phyloP scores from a whole-genome alignment of 2,797 vertebrate genomes.

The Eutrigla gurnardus region DNA sequence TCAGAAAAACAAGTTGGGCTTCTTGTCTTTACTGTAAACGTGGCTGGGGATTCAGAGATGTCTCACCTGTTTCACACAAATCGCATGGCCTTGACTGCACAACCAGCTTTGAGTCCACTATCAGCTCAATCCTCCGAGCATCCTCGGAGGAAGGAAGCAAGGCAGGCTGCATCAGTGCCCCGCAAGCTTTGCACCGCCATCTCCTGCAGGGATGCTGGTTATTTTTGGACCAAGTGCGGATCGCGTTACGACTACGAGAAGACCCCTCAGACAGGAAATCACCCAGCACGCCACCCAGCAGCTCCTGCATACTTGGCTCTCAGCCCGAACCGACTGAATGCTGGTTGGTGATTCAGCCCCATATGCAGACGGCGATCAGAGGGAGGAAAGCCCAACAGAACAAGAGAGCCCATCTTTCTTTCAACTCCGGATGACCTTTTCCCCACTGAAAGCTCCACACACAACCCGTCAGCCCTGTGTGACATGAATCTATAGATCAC shows the following conservation, averaged over 20 bases:
- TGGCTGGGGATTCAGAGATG: conserved; percentile 27
- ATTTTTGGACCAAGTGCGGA: conserved; percentile 80
- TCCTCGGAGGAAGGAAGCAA: conserved; percentile 76
- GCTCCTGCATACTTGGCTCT: conserved; percentile 69
- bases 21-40: conserved; percentile 21
- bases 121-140: conserved; percentile 67
- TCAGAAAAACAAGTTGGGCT: conserved; percentile 22
- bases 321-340: conserved; percentile 42
- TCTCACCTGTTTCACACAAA: conserved; percentile 47
- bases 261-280: conserved; percentile 84
- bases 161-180: conserved; percentile 63
- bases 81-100: conserved; percentile 47
- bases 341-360: conserved; percentile 52
- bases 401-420: conserved; percentile 59
- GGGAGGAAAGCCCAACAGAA: conserved; percentile 66
- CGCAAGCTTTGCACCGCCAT: conserved; percentile 61
- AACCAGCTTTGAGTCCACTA: conserved; percentile 45
- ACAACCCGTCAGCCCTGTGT: conserved; percentile 30
- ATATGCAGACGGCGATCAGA: conserved; percentile 49
- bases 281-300: conserved; percentile 72
- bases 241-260: conserved; percentile 74
- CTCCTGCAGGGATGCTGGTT: conserved; percentile 75
- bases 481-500: conserved; percentile 23
- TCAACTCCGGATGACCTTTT: conserved; percentile 67
- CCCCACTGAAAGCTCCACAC: conserved; percentile 32